A percentile compares a stretch with the other conserved stretches of the same genome.
Evolutionary conservation across 1,140 invertebrate genomes (phyloP).

Genomic region (Plutomurus gul): DNA sequence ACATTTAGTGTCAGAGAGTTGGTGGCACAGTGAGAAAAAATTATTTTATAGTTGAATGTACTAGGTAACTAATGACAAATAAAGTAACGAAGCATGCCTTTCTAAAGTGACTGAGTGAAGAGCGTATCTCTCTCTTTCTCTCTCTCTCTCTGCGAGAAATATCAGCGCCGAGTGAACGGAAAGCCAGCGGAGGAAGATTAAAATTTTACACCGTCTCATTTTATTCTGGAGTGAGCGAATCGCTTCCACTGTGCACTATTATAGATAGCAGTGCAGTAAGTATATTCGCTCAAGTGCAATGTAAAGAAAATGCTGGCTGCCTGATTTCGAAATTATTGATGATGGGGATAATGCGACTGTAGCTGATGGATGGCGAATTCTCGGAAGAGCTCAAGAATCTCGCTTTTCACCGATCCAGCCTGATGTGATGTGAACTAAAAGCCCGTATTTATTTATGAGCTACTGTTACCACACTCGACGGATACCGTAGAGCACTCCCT

Average conservation of each 20-base stretch:
- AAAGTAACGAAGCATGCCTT: constrained; percentile 5
- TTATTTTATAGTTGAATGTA: neutral
- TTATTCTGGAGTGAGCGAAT: neutral
- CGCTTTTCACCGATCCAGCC: constrained; percentile 1
- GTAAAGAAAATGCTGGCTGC: constrained; percentile 24
- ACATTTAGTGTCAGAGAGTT: neutral
- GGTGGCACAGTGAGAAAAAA: too few species aligned
- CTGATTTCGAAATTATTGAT: constrained; percentile 28
- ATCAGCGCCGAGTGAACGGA: too few species aligned
- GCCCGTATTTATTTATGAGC: constrained; percentile 26
- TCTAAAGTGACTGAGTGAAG: neutral
- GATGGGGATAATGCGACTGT: constrained; percentile 23
- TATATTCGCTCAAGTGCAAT: constrained; percentile 3
- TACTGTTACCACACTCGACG: neutral
- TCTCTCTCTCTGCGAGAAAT: too few species aligned
- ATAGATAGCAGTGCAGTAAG: too few species aligned
- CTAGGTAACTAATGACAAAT: neutral
- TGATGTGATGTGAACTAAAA: constrained; percentile 28
- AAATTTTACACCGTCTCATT: constrained; percentile 14
- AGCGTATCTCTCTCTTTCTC: too few species aligned
- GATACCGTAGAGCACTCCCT: too few species aligned
- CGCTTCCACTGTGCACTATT: too few species aligned
- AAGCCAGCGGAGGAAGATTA: neutral
- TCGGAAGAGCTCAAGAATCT: constrained; percentile 28
- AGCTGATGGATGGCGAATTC: constrained; percentile 25